Percentiles rank a stretch among this genome's conserved stretches.
phyloP scores from a whole-genome alignment of 2,888 invertebrate species.

The Rotaria macrura region DNA sequence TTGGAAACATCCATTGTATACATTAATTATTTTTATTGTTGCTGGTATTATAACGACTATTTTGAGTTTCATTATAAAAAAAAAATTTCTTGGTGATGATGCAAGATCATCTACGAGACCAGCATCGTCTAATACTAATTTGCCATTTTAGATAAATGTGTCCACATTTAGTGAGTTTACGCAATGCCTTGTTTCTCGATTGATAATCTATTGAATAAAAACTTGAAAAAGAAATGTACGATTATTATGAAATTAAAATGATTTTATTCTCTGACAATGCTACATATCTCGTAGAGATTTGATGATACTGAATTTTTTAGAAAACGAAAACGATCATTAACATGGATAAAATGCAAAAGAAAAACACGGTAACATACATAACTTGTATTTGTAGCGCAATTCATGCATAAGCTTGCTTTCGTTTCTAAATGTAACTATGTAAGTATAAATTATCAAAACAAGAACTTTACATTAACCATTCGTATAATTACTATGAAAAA shows the following conservation, averaged over 20 bases:
- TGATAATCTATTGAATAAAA: too few species aligned
- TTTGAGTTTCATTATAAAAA: neutral
- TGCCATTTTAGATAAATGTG: neutral
- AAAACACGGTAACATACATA: neutral
- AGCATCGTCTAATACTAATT: too few species aligned
- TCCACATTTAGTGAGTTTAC: neutral
- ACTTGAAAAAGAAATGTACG: too few species aligned
- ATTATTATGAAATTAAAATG: too few species aligned
- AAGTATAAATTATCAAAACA: neutral
- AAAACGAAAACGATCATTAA: neutral
- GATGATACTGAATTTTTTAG: neutral
- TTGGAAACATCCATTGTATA: conserved; percentile 4
- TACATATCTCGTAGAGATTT: neutral
- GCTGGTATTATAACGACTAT: neutral
- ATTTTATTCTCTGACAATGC: neutral
- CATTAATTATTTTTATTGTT: neutral
- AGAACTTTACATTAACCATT: too few species aligned
- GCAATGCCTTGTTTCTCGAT: neutral
- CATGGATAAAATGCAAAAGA: neutral
- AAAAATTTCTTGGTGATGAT: neutral
- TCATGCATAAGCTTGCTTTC: too few species aligned
- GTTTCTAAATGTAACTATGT: too few species aligned
- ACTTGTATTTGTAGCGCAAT: too few species aligned
- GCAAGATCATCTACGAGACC: neutral
- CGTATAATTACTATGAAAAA: too few species aligned